Percentiles rank a stretch among this genome's conserved stretches.
Conservation (phyloP, 2,797 vertebrate genomes). For the Rhinatrema bivittatum region DNA sequence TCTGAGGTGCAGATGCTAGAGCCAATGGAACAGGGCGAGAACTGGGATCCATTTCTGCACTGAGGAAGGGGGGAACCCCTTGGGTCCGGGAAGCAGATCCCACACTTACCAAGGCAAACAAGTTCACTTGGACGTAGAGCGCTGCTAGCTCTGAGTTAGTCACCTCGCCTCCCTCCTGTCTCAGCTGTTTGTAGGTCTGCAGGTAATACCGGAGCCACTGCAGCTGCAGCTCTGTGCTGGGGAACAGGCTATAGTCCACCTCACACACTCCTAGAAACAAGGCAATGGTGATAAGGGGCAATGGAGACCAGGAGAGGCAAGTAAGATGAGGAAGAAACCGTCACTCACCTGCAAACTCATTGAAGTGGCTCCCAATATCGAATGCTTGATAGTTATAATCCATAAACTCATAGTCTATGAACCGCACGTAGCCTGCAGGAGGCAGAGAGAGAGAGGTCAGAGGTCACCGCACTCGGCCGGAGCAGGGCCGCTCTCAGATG, state of each 20-base stretch:
- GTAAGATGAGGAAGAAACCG: background rate
- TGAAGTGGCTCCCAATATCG: conserved; percentile 97
- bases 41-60: no score
- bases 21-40: no score
- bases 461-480: fast-evolving
- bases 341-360: conserved; percentile 87
- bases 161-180: conserved; percentile 61
- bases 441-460: background rate
- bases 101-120: conserved; percentile 86
- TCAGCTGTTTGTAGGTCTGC: conserved; percentile 75
- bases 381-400: conserved; percentile 97
- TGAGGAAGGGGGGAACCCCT: no score
- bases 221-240: conserved; percentile 74
- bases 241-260: conserved; percentile 77
- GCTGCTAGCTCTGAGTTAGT: conserved; percentile 73
- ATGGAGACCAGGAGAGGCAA: fast-evolving
- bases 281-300: background rate
- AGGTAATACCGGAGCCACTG: conserved; percentile 85
- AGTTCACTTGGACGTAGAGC: conserved; percentile 92
- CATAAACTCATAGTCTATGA: conserved; percentile 95
- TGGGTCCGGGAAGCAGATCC: background rate
- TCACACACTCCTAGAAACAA: conserved; percentile 75
- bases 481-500: no score
- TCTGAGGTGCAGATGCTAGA: no score
- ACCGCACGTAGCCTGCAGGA: conserved; percentile 70